phyloP scores from a whole-genome alignment of 2,888 invertebrate species.

The Phrixothrix hirtus region DNA sequence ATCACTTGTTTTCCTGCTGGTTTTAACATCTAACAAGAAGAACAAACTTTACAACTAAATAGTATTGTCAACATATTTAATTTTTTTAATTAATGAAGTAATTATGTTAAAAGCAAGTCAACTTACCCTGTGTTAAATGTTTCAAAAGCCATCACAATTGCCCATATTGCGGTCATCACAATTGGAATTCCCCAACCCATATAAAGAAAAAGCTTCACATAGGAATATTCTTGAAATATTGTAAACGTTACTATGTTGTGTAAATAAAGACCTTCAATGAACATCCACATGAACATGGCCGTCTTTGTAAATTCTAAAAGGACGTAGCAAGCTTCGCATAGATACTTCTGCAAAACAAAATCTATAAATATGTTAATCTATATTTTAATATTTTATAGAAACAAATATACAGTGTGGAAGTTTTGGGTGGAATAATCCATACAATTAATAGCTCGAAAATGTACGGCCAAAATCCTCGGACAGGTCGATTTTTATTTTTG shows the following conservation, averaged over 20 bases:
- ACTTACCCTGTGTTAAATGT: slow-evolving; percentile 45
- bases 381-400: too few relatives aligned
- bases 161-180: slow-evolving; percentile 71
- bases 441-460: too few relatives aligned
- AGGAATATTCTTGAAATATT: slow-evolving; percentile 68
- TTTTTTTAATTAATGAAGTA: too few relatives aligned
- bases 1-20: too few relatives aligned
- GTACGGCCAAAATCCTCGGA: too few relatives aligned
- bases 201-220: slow-evolving; percentile 65
- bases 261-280: slow-evolving; percentile 89
- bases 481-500: too few relatives aligned
- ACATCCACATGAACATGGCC: slow-evolving; percentile 96
- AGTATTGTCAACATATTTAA: background rate
- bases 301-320: slow-evolving; percentile 87
- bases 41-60: background rate
- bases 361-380: background rate
- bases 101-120: background rate
- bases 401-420: background rate
- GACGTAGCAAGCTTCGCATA: slow-evolving; percentile 79
- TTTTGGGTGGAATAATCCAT: background rate
- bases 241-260: slow-evolving; percentile 82
- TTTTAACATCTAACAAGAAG: too few relatives aligned
- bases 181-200: slow-evolving; percentile 78
- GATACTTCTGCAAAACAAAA: slow-evolving; percentile 66
- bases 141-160: slow-evolving; percentile 58